A percentile compares a stretch with the other conserved stretches of the same genome.
Evolutionary conservation across 2,113 vertebrate genomes (phyloP).

Genomic region (Cheirogaleus medius): DNA sequence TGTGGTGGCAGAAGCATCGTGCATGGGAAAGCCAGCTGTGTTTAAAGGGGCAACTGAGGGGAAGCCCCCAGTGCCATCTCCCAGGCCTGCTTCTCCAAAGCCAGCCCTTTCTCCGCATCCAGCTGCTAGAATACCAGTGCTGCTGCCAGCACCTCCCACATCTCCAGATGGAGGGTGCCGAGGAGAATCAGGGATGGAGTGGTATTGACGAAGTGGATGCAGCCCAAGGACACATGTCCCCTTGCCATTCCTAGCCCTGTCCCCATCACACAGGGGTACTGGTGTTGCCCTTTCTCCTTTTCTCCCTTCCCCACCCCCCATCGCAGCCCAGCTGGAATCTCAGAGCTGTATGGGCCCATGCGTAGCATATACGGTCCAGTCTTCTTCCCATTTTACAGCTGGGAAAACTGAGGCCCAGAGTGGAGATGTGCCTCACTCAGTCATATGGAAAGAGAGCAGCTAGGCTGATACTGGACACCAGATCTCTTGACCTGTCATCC

Average conservation of each 20-base stretch:
- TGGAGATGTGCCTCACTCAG: neutral
- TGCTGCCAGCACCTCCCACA: neutral
- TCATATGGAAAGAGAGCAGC: neutral
- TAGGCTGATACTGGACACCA: neutral
- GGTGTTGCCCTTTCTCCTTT: neutral
- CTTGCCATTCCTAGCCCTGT: neutral
- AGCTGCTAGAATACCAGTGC: neutral
- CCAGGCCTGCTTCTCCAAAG: neutral
- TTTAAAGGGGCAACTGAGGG: neutral
- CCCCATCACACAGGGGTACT: neutral
- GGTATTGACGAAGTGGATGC: neutral
- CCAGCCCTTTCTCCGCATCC: neutral
- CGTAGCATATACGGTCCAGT: neutral
- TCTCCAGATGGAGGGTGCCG: neutral
- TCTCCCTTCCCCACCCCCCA: neutral
- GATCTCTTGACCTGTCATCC: neutral
- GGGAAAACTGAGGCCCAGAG: neutral
- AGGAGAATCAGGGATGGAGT: neutral
- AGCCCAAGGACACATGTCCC: neutral
- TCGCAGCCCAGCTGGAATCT: neutral
- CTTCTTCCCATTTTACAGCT: neutral
- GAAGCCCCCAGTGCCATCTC: neutral
- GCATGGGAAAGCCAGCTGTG: neutral
- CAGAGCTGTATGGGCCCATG: neutral
- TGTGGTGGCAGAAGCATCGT: fast-evolving